phyloP scores from a whole-genome alignment of 2,797 vertebrate genomes.

The Botia almorhae region DNA sequence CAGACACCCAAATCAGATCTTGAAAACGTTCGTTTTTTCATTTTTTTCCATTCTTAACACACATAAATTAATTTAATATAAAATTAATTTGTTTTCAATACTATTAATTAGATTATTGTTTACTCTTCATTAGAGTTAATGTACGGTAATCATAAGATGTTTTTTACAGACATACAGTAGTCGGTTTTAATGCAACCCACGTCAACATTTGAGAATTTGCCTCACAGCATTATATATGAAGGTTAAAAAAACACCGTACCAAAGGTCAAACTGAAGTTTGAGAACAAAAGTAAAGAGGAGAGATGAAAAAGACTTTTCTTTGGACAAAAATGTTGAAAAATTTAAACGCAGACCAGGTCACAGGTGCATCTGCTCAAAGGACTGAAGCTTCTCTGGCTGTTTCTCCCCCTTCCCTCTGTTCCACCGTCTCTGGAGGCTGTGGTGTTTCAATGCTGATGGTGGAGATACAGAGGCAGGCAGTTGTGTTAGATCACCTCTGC shows the following conservation, averaged over 20 bases:
- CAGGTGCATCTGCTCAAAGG: neutral
- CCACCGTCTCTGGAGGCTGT: neutral
- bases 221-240: neutral
- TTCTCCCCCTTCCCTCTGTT: neutral
- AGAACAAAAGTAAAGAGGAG: neutral
- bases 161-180: too few species aligned
- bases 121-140: too few species aligned
- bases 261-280: neutral
- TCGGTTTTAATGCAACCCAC: too few species aligned
- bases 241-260: neutral
- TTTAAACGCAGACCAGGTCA: slow-evolving; percentile 38
- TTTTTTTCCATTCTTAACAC: too few species aligned
- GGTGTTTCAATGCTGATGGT: slow-evolving; percentile 10
- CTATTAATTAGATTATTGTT: too few species aligned
- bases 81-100: too few species aligned
- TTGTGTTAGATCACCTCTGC: slow-evolving; percentile 31
- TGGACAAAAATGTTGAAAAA: neutral
- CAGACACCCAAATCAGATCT: neutral
- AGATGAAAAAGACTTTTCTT: neutral
- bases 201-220: neutral
- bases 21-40: neutral
- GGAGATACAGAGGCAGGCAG: slow-evolving; percentile 4
- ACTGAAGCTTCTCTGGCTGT: neutral
- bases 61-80: too few species aligned
- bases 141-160: too few species aligned